Evolutionary conservation across 2,888 invertebrate genomes (phyloP), one percentile per base, ranked within the genome.

Genomic region (Octonoba sinensis): DNA sequence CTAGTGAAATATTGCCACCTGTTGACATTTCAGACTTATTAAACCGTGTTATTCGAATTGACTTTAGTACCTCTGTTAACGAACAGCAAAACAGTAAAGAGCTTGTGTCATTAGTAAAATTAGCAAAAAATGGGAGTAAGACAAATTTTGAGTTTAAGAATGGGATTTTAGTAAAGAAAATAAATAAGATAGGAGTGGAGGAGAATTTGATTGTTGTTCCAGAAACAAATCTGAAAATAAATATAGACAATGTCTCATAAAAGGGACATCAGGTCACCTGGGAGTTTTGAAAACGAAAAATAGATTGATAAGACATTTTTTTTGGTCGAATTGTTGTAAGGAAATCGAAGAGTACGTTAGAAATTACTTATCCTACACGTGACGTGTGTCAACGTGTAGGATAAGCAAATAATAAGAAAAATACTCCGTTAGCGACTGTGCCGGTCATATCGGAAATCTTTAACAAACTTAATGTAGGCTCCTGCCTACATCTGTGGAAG

Each of bases 231-330:
- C 15, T 51, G 72, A 6, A 16, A 51, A 8, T 6, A 36, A 20
- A 20, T 57, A 22, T 8, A 22, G 18, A 20, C 57, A 22, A 18
- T 57, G 11, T 59, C 57, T 16, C 72, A 72, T 27, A 62, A 72
- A n/a, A 54, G 44, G 15, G 6, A 51, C 62, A 3, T 27, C 62
- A 12, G 54, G 51, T 15, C 64, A 72, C 36, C 18, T 64, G 12
- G 64, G 64, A n/a, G 62, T 72, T 3, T 36, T 54, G n/a, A 57
- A 57, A 57, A 8, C 57, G 57, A 57, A 57, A 22, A 6, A 57
- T 20, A 1, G 20, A n/a, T 11, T 57, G 13, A 3, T 20, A 3
- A 8, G 20, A 11, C 22, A 18, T 4, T 54, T 54, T 54, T 54
- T 18, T 54, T 54, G 54, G 54, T 16, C 54, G 13, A 54, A 54